Conservation (phyloP, 2,888 invertebrate genomes). For the Stegophylla sp. region DNA sequence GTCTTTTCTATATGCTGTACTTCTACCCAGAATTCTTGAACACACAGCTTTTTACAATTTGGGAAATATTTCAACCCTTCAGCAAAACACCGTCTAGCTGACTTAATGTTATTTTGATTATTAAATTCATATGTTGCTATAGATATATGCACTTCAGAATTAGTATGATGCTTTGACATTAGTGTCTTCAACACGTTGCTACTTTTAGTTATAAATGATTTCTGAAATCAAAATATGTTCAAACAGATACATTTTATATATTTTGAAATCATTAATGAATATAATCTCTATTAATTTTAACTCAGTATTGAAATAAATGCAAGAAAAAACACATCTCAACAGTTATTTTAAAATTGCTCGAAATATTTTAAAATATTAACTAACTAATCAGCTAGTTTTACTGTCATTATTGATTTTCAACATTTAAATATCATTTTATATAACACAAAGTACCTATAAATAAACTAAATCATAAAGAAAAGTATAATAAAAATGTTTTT, state of each 20-base stretch:
- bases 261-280: too few species aligned
- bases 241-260: not conserved
- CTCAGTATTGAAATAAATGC: too few species aligned
- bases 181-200: conserved; percentile 37
- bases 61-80: conserved; percentile 42
- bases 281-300: too few species aligned
- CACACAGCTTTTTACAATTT: conserved; percentile 47
- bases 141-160: conserved; percentile 48
- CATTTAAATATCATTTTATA: too few species aligned
- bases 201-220: conserved; percentile 33
- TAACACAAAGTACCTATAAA: too few species aligned
- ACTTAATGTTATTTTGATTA: conserved; percentile 38
- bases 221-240: conserved; percentile 17
- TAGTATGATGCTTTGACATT: conserved; percentile 38
- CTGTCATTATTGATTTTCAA: too few species aligned
- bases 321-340: too few species aligned
- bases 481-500: too few species aligned
- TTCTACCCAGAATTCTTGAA: conserved; percentile 49
- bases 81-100: conserved; percentile 33
- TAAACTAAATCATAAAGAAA: too few species aligned
- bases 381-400: too few species aligned
- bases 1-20: conserved; percentile 40
- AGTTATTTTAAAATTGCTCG: too few species aligned
- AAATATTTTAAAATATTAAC: too few species aligned
- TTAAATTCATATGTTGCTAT: conserved; percentile 51